Conservation (phyloP, 1,140 invertebrate species). For the Orchesella cincta region DNA sequence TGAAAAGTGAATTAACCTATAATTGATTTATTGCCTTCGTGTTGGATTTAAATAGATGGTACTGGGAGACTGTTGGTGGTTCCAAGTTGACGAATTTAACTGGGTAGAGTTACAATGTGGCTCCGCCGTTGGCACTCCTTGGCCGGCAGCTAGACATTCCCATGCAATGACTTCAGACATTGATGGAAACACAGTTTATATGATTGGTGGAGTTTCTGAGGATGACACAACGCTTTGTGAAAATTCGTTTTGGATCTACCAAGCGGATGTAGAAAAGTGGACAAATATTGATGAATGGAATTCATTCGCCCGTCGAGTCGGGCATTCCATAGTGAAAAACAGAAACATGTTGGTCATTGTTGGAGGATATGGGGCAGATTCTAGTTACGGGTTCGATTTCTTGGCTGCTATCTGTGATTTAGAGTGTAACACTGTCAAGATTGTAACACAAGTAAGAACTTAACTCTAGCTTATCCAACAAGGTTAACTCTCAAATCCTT, state of each 20-base stretch:
- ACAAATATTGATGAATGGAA: slow-evolving; percentile 34
- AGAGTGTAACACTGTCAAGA: slow-evolving; percentile 25
- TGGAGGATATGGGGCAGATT: slow-evolving; percentile 49
- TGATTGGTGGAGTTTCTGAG: slow-evolving; percentile 43
- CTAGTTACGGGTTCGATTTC: slow-evolving; percentile 34
- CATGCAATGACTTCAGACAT: slow-evolving; percentile 39
- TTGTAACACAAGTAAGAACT: not conserved
- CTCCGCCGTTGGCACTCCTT: slow-evolving; percentile 17
- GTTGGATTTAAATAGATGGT: not conserved
- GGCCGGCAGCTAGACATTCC: slow-evolving; percentile 43
- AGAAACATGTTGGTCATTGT: slow-evolving; percentile 41
- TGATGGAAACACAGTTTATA: slow-evolving; percentile 33
- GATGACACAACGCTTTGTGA: slow-evolving; percentile 13
- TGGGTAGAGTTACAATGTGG: not conserved
- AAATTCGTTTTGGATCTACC: slow-evolving; percentile 12
- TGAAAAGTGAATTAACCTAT: no score
- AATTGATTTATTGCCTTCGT: not conserved
- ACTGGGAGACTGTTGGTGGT: slow-evolving; percentile 6
- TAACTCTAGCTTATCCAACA: not conserved
- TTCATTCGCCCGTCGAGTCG: slow-evolving; percentile 37
- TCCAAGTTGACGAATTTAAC: slow-evolving; percentile 5
- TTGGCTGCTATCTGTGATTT: slow-evolving; percentile 44
- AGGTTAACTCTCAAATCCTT: not conserved
- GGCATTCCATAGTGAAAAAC: slow-evolving; percentile 34
- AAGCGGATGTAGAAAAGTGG: slow-evolving; percentile 36